These are phyloP conservation scores for Neodiprion fabricii DNA, from an alignment of 1,140 invertebrate genomes.

Conservation along the genomic window DNA sequence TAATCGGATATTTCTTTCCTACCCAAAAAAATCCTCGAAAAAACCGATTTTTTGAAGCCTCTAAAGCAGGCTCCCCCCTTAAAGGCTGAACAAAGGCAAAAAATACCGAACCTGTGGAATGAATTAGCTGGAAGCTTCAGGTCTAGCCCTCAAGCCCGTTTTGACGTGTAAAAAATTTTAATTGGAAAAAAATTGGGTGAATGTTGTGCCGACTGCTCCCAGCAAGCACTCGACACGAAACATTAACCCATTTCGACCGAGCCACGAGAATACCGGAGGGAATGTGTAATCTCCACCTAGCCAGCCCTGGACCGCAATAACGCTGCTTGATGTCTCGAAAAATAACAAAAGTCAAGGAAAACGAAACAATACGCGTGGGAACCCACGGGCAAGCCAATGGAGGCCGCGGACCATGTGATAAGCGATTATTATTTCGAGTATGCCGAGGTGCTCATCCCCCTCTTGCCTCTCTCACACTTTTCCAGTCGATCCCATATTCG, in stretches of 20 bases:
- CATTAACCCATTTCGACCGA: neutral
- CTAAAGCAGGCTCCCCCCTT: too few species aligned
- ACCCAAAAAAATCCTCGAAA: too few species aligned
- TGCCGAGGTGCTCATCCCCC: too few species aligned
- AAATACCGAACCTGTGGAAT: too few species aligned
- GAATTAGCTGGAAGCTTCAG: too few species aligned
- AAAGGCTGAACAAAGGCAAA: neutral
- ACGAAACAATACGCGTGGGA: neutral
- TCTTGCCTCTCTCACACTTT: too few species aligned
- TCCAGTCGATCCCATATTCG: too few species aligned
- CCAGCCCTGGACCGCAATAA: neutral
- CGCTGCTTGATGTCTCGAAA: neutral
- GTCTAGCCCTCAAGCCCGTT: too few species aligned
- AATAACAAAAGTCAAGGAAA: neutral
- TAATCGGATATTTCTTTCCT: too few species aligned
- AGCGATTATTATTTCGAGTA: neutral
- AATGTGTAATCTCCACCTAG: neutral
- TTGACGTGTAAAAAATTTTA: neutral
- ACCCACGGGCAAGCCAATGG: neutral
- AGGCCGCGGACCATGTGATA: neutral
- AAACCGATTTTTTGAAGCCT: too few species aligned
- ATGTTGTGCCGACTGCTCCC: neutral
- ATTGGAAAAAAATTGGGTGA: conserved; percentile 4
- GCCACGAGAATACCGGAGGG: neutral
- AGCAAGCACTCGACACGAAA: neutral